These are phyloP conservation scores for Zonotrichia albicollis DNA, from an alignment of 2,797 vertebrate species.

Conservation along the genomic window DNA sequence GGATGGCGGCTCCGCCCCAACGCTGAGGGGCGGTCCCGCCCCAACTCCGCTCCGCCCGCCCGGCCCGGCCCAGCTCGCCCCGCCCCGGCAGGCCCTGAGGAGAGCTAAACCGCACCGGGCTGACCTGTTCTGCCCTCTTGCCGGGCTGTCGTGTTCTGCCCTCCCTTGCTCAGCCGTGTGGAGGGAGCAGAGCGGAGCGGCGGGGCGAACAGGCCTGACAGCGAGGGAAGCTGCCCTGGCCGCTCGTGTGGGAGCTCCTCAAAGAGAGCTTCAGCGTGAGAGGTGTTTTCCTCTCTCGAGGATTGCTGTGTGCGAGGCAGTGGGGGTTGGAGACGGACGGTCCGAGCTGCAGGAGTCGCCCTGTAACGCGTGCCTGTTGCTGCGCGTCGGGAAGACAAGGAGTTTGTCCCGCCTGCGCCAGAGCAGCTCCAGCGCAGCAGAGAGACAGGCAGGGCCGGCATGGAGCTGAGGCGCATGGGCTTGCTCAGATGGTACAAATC, in stretches of 20 bases:
- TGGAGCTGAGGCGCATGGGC: rapidly evolving
- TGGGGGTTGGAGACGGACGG: rapidly evolving
- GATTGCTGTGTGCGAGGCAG: neutral
- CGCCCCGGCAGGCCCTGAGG: neutral
- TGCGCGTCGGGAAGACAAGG: neutral
- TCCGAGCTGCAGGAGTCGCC: rapidly evolving
- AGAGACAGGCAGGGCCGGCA: rapidly evolving
- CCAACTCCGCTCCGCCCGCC: neutral
- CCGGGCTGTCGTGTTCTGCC: rapidly evolving
- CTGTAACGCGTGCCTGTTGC: rapidly evolving
- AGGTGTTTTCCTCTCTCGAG: rapidly evolving
- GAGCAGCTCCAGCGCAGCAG: neutral
- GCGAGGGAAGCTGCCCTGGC: neutral
- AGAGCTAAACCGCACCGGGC: rapidly evolving
- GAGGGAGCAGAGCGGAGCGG: neutral
- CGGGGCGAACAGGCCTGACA: rapidly evolving
- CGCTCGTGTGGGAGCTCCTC: rapidly evolving
- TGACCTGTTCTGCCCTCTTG: rapidly evolving
- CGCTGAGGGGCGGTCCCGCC: conserved; percentile 35
- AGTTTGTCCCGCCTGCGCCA: too few relatives aligned
- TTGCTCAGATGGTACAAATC: neutral
- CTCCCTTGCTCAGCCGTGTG: rapidly evolving
- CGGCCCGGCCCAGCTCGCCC: neutral
- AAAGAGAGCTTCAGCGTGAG: rapidly evolving
- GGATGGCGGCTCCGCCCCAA: neutral